A percentile compares a stretch with the other conserved stretches of the same genome.
Evolutionary conservation across 2,113 vertebrate species (phyloP).

Genomic region (Macaca fascicularis): T2T-MFA8v1.1 NC_088384.1:82853501-82854000

Average conservation of each 20-base stretch:
- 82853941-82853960: not conserved
- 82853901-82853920: not conserved
- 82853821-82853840: not conserved
- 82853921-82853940: not conserved
- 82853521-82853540: not conserved
- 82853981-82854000: not conserved
- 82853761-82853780: not conserved
- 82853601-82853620: not conserved
- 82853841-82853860: not conserved
- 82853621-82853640: not conserved
- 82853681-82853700: not conserved
- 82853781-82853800: not conserved
- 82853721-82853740: not conserved
- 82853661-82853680: not conserved
- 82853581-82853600: not conserved
- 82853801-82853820: not conserved
- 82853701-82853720: not conserved
- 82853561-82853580: not conserved
- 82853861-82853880: not conserved
- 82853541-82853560: not conserved
- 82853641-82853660: not conserved
- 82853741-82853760: not conserved
- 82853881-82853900: not conserved
- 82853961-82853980: not conserved
- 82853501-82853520: not conserved